Conservation (phyloP, 2,888 invertebrate genomes). For the Galerucella nymphaeae region DNA sequence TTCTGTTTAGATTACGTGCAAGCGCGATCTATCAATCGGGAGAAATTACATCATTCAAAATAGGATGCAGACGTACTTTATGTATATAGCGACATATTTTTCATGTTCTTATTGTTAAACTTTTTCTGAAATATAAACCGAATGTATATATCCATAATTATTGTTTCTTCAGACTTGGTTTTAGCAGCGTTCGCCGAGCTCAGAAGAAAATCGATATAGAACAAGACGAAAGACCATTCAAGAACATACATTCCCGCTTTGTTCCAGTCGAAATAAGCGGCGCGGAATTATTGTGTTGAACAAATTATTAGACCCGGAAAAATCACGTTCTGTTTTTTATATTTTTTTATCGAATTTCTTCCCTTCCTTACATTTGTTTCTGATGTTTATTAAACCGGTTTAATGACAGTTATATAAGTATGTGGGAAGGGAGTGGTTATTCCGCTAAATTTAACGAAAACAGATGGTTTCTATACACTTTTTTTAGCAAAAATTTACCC, state of each 20-base stretch:
- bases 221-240: conserved; percentile 29
- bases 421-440: background rate
- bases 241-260: conserved; percentile 27
- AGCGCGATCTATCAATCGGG: too few relatives aligned
- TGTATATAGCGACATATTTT: too few relatives aligned
- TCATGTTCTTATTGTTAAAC: too few relatives aligned
- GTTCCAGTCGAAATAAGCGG: conserved; percentile 22
- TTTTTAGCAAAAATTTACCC: too few relatives aligned
- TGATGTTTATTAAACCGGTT: background rate
- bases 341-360: background rate
- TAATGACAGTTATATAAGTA: background rate
- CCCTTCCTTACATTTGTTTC: background rate
- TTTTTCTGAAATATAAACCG: too few relatives aligned
- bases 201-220: conserved; percentile 23
- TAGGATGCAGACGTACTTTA: too few relatives aligned
- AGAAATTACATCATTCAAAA: too few relatives aligned
- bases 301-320: conserved; percentile 22
- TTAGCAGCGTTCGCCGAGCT: background rate
- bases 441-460: background rate
- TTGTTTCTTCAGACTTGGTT: conserved; percentile 8
- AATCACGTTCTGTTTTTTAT: conserved; percentile 16
- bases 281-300: conserved; percentile 22
- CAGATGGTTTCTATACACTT: too few relatives aligned
- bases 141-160: conserved; percentile 6
- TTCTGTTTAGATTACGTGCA: too few relatives aligned